Base-by-base conservation (phyloP, 2,888 invertebrate genomes). In the Ptilodon capucinus region DNA sequence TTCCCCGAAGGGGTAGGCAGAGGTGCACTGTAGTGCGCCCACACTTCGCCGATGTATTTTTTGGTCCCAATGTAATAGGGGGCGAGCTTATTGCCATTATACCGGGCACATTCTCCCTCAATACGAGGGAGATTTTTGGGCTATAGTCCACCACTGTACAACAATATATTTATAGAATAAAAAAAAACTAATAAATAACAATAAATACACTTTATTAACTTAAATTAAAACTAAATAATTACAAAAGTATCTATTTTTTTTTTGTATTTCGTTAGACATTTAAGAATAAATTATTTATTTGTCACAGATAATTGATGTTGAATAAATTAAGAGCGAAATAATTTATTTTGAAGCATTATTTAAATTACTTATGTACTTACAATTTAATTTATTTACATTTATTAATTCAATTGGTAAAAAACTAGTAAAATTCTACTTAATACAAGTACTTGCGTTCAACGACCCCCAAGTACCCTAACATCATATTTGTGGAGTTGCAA, bases 191-290 rank as follows among this genome's bases (percentile, higher is more conserved):
- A 18, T 16, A 36, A 36, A 11, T 36, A 36, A 81, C 76, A 89
- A 90, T 90, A 90, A 89, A 90, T 88, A 90, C 75, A 82, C 62
- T 86, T 85, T 84, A 86, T 82, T 84, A 81, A 74, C 74, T 81
- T 81, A 80, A 70, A 61, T 60, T 74, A 68, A 49, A 30, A 75
- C 85, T 84, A 86, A 87, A 86, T 85, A 81, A 73, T 48, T 39
- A 42, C 18, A 45, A n/a, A 28, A 28, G 11, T 25, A 8, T 6
- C n/a, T 25, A 2, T 25, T 25, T 28, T 28, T 7, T 40, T n/a
- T 40, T 25, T 16, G 40, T 25, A 25, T 13, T 23, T 14, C 2
- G 6, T 23, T 14, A 21, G 7, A 14, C 21, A 23, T 18, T n/a
- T n/a, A n/a, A n/a, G n/a, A n/a, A 18, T n/a, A 44, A 35, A 46